Conservation (phyloP, 2,888 invertebrate genomes). For the Acleris cristana region DNA sequence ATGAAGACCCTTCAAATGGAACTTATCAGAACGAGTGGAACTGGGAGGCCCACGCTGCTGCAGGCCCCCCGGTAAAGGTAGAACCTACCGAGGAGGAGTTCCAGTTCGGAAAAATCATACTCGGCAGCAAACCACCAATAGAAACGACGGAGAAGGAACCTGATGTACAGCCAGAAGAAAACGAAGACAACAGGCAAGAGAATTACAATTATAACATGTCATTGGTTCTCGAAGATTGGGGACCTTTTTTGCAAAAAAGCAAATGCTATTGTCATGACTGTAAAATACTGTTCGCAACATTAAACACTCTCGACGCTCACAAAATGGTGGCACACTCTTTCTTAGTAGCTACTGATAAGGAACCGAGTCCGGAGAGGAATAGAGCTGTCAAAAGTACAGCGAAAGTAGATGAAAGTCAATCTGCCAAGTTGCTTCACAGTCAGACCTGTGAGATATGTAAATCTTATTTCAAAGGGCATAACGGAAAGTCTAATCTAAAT, state of each 20-base stretch:
- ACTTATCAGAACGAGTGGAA: conserved; percentile 1
- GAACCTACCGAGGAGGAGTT: conserved; percentile 16
- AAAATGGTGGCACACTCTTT: conserved; percentile 60
- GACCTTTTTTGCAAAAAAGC: conserved; percentile 42
- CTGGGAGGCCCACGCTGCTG: conserved; percentile 16
- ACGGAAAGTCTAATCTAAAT: not conserved
- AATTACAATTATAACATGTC: conserved; percentile 31
- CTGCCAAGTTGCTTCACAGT: not conserved
- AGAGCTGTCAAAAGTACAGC: conserved; percentile 43
- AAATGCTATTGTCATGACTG: conserved; percentile 54
- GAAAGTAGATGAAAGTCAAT: conserved; percentile 24
- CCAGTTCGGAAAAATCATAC: conserved; percentile 46
- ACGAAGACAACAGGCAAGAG: conserved; percentile 16
- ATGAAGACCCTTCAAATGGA: conserved; percentile 9
- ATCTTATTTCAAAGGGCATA: not conserved
- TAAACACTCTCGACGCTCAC: conserved; percentile 57
- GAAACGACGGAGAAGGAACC: conserved; percentile 15
- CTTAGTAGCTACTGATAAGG: conserved; percentile 46
- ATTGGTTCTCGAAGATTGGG: conserved; percentile 56
- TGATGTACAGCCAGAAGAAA: not conserved
- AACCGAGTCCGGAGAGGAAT: conserved; percentile 33
- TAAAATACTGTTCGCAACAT: conserved; percentile 56
- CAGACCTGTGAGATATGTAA: conserved; percentile 37
- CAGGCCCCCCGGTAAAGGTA: conserved; percentile 6
- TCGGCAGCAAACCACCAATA: conserved; percentile 46